Percentiles rank a stretch among this genome's conserved stretches.
These are phyloP conservation scores for Planiliza haematocheilus DNA, from an alignment of 2,113 vertebrate species.

Conservation along the genomic window DNA sequence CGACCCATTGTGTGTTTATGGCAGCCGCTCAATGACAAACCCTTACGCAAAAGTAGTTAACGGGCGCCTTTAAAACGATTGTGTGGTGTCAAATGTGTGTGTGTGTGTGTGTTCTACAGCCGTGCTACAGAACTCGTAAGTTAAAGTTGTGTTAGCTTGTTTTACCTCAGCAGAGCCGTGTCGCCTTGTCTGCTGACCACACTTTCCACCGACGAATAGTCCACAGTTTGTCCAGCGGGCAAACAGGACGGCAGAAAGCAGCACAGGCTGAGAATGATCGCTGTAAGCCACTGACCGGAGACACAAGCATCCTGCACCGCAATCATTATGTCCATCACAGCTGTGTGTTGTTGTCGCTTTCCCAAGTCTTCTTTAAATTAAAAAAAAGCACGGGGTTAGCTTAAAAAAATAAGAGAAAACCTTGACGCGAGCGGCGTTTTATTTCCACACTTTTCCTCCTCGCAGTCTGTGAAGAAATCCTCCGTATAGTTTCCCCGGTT, in stretches of 20 bases:
- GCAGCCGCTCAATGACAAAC: not conserved
- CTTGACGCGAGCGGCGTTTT: constrained; percentile 52
- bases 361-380: constrained; percentile 66
- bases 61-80: not conserved
- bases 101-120: not conserved
- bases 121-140: too few species aligned
- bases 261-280: constrained; percentile 93
- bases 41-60: constrained; percentile 8
- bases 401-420: constrained; percentile 30
- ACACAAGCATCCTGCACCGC: constrained; percentile 94
- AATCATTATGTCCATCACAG: constrained; percentile 94
- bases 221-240: constrained; percentile 93
- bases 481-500: constrained; percentile 80
- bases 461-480: constrained; percentile 68
- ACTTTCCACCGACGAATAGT: constrained; percentile 92
- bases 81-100: not conserved
- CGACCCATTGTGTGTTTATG: constrained; percentile 54
- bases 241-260: constrained; percentile 93
- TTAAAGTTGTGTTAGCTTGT: constrained; percentile 66
- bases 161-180: constrained; percentile 96
- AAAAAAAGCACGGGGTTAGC: constrained; percentile 13
- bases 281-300: constrained; percentile 94
- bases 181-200: constrained; percentile 97
- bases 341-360: constrained; percentile 65
- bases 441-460: constrained; percentile 75